A percentile compares a stretch with the other conserved stretches of the same genome.
Conservation (phyloP, 2,888 invertebrate species). For the Eristalis arbustorum region DNA sequence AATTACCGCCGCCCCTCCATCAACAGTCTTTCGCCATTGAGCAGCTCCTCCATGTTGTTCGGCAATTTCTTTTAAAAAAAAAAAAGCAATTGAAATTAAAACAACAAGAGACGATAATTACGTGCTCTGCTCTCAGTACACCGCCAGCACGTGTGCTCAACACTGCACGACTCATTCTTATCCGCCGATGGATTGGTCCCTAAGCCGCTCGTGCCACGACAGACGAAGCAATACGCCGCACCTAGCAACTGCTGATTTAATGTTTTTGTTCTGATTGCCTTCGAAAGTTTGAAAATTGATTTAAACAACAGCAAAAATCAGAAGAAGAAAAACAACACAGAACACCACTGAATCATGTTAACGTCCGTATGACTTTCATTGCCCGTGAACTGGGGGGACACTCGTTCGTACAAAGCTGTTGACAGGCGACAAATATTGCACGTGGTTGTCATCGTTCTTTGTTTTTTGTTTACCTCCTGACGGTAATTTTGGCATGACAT, state of each 20-base stretch:
- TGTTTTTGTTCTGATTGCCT: background rate
- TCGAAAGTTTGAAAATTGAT: background rate
- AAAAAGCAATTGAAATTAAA: background rate
- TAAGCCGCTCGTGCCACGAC: background rate
- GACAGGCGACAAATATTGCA: background rate
- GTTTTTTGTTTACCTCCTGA: background rate
- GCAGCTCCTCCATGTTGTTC: background rate
- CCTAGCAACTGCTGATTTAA: background rate
- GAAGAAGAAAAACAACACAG: background rate
- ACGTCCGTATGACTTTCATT: background rate
- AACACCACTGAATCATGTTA: background rate
- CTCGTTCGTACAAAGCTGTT: background rate
- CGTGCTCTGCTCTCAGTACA: background rate
- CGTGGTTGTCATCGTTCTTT: background rate
- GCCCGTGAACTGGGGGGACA: background rate
- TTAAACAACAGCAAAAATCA: background rate
- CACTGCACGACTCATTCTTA: background rate
- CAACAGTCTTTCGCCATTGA: background rate
- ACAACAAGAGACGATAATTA: slow-evolving; percentile 1
- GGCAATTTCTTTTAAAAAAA: background rate
- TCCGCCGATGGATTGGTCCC: background rate
- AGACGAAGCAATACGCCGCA: background rate
- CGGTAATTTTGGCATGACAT: background rate
- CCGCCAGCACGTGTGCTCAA: background rate
- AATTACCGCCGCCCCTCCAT: background rate